Percentiles rank a stretch among this genome's conserved stretches.
Evolutionary conservation across 2,113 vertebrate species (phyloP).

Genomic region (Scomber scombrus): DNA sequence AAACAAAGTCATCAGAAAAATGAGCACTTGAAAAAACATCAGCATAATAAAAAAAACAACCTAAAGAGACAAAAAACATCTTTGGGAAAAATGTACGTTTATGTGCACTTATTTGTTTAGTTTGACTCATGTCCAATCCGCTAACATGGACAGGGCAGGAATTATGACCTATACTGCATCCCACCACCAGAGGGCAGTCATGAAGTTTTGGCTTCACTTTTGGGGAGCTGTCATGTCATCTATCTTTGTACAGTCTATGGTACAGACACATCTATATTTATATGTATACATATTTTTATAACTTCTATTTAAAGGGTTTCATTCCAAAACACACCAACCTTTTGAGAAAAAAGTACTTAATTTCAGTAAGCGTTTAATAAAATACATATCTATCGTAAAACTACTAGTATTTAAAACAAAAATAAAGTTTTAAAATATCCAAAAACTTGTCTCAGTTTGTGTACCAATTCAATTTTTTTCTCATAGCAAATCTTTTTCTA

Average conservation of each 20-base stretch:
- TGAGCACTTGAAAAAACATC: no score
- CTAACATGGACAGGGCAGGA: no score
- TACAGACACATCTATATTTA: constrained; percentile 12
- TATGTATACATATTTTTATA: constrained; percentile 47
- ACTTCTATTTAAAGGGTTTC: constrained; percentile 65
- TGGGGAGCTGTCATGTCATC: no score
- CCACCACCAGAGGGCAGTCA: no score
- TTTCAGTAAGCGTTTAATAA: constrained; percentile 41
- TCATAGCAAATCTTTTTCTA: neutral
- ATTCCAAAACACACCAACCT: constrained; percentile 64
- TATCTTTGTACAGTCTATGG: no score
- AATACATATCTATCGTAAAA: constrained; percentile 71
- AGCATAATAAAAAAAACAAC: no score
- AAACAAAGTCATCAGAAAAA: no score
- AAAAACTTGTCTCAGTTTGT: constrained; percentile 4
- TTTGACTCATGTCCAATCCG: no score
- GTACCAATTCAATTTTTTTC: constrained; percentile 11
- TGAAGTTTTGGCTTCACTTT: no score
- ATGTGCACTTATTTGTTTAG: no score
- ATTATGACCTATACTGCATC: no score
- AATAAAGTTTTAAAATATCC: constrained; percentile 53
- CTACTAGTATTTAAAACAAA: constrained; percentile 52
- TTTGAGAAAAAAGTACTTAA: constrained; percentile 38
- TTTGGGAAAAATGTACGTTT: neutral
- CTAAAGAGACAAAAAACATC: no score